Conservation (phyloP, 2,113 vertebrate genomes). For the Saguinus midas region DNA sequence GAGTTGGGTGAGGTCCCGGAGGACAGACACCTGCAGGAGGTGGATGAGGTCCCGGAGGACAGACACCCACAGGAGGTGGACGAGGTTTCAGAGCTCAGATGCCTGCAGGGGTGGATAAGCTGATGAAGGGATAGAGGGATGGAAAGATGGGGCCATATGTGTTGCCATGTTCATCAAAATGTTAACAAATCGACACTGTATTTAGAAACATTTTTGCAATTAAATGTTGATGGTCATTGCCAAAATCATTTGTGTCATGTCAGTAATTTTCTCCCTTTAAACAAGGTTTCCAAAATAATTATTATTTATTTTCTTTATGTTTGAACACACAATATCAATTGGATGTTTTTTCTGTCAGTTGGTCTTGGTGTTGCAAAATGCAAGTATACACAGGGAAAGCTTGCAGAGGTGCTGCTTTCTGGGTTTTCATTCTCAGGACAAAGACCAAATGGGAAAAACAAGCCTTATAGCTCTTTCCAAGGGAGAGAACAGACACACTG, state of each 20-base stretch:
- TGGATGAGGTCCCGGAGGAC: too few relatives aligned
- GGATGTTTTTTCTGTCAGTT: background rate
- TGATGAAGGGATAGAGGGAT: background rate
- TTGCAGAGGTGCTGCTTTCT: background rate
- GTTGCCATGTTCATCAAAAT: background rate
- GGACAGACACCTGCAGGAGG: too few relatives aligned
- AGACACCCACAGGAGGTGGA: too few relatives aligned
- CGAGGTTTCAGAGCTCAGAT: background rate
- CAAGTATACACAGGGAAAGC: background rate
- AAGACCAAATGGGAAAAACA: too few relatives aligned
- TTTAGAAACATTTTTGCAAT: background rate
- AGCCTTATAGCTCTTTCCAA: too few relatives aligned
- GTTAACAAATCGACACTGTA: background rate
- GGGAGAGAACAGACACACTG: too few relatives aligned
- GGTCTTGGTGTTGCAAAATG: background rate
- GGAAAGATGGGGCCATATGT: background rate
- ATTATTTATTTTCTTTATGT: background rate
- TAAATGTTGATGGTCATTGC: background rate
- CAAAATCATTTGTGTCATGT: background rate
- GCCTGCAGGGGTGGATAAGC: background rate
- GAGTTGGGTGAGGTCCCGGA: too few relatives aligned
- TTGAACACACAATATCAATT: background rate
- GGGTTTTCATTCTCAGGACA: background rate
- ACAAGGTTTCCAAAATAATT: too few relatives aligned
- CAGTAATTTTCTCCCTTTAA: background rate